Conservation (phyloP, 1,140 invertebrate genomes). For the Euglossa dilemma region DNA sequence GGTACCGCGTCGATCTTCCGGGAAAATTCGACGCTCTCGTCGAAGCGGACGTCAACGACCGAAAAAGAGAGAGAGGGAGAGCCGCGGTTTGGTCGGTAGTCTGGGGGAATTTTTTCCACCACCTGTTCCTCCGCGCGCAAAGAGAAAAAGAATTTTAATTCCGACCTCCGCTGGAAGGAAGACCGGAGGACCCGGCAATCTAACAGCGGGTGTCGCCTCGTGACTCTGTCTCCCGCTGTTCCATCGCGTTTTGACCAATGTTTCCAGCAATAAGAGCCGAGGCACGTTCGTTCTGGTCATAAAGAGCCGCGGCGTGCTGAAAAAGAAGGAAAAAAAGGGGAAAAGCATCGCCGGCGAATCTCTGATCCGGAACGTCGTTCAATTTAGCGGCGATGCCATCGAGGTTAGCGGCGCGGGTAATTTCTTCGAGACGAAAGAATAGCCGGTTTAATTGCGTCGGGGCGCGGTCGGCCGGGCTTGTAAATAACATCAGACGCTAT, state of each 20-base stretch:
- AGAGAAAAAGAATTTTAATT: neutral
- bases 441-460: constrained; percentile 19
- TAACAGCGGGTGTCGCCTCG: constrained; percentile 11
- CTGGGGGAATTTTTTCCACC: neutral
- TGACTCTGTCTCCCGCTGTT: constrained; percentile 7
- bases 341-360: neutral
- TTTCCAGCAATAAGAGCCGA: neutral
- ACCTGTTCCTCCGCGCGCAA: neutral
- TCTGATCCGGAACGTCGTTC: constrained; percentile 6
- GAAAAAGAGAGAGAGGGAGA: too few relatives aligned
- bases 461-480: neutral
- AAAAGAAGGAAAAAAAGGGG: neutral
- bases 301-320: neutral
- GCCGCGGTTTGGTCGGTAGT: too few relatives aligned
- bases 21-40: too few relatives aligned
- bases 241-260: neutral
- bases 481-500: constrained; percentile 10
- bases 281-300: constrained; percentile 7
- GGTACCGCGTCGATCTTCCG: neutral
- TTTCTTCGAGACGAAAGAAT: neutral
- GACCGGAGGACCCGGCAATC: neutral
- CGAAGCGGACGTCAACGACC: too few relatives aligned
- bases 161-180: too few relatives aligned
- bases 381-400: constrained; percentile 1
- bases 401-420: neutral